Evolutionary conservation across 23 tunicate species (phyloP), one percentile per base, ranked within the genome.

Genomic region (Diplosoma virens): DNA sequence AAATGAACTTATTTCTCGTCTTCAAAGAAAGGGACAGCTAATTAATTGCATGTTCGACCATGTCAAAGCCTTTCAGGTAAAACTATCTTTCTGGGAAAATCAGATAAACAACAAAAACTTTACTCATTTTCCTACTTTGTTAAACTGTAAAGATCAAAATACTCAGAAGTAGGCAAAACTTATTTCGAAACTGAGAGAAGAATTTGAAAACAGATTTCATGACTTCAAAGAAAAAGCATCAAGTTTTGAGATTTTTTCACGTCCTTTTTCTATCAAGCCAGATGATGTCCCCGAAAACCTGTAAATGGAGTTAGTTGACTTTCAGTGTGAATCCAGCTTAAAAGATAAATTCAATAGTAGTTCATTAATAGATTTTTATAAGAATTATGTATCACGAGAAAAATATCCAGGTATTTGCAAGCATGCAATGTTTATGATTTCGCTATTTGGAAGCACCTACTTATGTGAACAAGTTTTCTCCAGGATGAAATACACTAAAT

Each of bases 41-140:
- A 67, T 67, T 35, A 35, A 67, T 37, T 37, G 52, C 74, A 67
- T 67, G 77, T 80, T 80, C 63, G 84, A 80, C 67, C 84, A 80
- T 61, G 84, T 67, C 66, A 80, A 80, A 33, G 84, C 77, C 47
- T 80, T 80, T 80, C 77, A 21, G 36, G 76, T 80, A 65, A 80
- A 80, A 80, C 56, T 80, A 68, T 33, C 84, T 37, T 2, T 80
- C 32, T 80, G 84, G 84, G 71, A 80, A 80, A 80, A 37, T 63
- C 82, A 76, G 77, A 66, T 84, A 76, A 66, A 76, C 81, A 76
- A 52, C 59, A 50, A 84, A 32, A 84, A 84, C 82, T 76, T 52
- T 71, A 77, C 55, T 52, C 77, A 84, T 84, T 84, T 76, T 54
- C 77, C 82, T 67, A 84, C 82, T 66, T 71, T 76, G 25, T 71